A percentile compares a stretch with the other conserved stretches of the same genome.
phyloP scores from a whole-genome alignment of 2,797 vertebrate genomes.

The Limnodromus scolopaceus region DNA sequence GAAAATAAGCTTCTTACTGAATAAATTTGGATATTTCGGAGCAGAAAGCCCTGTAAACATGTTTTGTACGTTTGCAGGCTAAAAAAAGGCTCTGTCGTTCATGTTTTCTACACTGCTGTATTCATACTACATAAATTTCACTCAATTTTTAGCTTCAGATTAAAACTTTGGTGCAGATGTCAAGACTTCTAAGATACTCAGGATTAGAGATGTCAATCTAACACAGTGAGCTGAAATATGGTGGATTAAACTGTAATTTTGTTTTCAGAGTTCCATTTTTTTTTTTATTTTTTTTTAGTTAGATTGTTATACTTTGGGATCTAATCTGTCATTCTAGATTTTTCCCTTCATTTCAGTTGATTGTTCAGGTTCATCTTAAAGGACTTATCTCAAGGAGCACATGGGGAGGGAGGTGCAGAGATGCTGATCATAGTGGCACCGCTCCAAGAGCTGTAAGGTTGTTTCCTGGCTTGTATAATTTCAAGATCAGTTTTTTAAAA shows the following conservation, averaged over 20 bases:
- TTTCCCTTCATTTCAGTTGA: not conserved
- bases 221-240: not conserved
- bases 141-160: not conserved
- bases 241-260: not conserved
- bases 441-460: not conserved
- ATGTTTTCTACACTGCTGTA: not conserved
- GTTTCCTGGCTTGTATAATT: not conserved
- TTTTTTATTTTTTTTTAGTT: not conserved
- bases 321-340: not conserved
- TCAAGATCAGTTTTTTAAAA: not conserved
- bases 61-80: not conserved
- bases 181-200: not conserved
- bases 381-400: not conserved
- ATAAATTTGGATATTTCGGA: fast-evolving
- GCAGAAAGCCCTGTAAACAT: not conserved
- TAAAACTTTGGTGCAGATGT: not conserved
- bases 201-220: not conserved
- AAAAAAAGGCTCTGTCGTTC: not conserved
- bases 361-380: not conserved
- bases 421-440: not conserved
- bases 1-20: not conserved
- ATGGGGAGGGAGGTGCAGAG: not conserved
- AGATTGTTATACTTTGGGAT: not conserved
- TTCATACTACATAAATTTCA: not conserved
- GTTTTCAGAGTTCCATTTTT: not conserved